phyloP scores from a whole-genome alignment of 2,797 vertebrate species.

The Lepus townsendii region DNA sequence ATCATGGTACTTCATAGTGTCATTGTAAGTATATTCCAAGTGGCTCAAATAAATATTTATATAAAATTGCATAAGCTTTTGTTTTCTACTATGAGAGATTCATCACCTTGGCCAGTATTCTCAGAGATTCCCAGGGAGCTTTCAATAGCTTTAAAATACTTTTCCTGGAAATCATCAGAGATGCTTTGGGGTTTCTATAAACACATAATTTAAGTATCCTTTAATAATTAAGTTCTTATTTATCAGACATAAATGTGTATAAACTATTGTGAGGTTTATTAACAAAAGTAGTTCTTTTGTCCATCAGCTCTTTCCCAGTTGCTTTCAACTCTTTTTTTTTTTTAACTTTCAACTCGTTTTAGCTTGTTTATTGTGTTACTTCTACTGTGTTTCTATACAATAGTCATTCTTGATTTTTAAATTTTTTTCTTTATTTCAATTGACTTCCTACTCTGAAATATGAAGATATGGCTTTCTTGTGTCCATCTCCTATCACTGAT shows the following conservation, averaged over 20 bases:
- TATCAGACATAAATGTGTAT: background rate
- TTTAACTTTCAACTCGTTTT: background rate
- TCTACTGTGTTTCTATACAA: background rate
- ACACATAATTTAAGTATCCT: background rate
- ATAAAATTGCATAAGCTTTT: constrained; percentile 6
- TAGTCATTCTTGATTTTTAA: background rate
- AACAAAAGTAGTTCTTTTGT: background rate
- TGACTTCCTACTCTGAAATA: background rate
- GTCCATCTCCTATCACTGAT: background rate
- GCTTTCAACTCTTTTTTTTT: too few relatives aligned
- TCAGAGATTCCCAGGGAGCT: background rate
- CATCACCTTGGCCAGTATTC: background rate
- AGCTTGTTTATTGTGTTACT: background rate
- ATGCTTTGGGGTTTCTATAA: background rate
- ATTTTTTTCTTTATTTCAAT: background rate
- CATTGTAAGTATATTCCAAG: background rate
- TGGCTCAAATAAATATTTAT: background rate
- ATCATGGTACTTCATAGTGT: background rate
- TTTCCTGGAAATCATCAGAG: background rate
- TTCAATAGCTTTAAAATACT: background rate
- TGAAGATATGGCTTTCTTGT: background rate
- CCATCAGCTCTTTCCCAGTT: too few relatives aligned
- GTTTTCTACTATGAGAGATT: background rate
- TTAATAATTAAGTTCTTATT: constrained; percentile 25
- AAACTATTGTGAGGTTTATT: background rate